phyloP scores from a whole-genome alignment of 2,888 invertebrate genomes.

The Blastobasis adustella region DNA sequence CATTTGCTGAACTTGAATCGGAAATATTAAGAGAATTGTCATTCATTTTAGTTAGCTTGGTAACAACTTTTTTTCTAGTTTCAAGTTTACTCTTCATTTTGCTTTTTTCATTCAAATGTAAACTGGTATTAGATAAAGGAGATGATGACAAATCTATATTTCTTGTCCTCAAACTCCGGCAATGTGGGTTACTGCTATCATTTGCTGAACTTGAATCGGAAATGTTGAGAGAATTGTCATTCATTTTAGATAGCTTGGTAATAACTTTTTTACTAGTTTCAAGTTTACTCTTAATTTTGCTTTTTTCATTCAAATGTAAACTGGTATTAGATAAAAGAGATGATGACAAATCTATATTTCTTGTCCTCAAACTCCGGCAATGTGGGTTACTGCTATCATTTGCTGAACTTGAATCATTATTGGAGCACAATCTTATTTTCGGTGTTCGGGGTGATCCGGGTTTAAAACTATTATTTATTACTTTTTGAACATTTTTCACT shows the following conservation, averaged over 20 bases:
- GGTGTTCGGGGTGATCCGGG: not conserved
- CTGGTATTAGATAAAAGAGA: not conserved
- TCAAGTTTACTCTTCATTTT: not conserved
- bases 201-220: not conserved
- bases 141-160: conserved; percentile 1
- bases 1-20: not conserved
- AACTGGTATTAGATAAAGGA: not conserved
- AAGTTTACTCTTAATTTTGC: not conserved
- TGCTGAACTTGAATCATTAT: not conserved
- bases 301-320: not conserved
- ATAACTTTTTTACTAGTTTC: not conserved
- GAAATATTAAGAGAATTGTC: not conserved
- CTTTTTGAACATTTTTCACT: too few species aligned
- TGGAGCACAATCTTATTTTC: not conserved
- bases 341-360: conserved; percentile 3
- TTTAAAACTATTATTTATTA: too few species aligned
- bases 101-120: not conserved
- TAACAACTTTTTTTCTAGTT: not conserved
- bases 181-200: not conserved
- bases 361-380: not conserved
- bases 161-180: conserved; percentile 1
- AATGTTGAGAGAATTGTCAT: not conserved
- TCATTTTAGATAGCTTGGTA: not conserved
- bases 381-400: not conserved
- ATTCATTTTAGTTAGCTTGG: not conserved